These are phyloP conservation scores for Meiosimyza decipiens DNA, from an alignment of 2,888 invertebrate species.

Conservation along the genomic window DNA sequence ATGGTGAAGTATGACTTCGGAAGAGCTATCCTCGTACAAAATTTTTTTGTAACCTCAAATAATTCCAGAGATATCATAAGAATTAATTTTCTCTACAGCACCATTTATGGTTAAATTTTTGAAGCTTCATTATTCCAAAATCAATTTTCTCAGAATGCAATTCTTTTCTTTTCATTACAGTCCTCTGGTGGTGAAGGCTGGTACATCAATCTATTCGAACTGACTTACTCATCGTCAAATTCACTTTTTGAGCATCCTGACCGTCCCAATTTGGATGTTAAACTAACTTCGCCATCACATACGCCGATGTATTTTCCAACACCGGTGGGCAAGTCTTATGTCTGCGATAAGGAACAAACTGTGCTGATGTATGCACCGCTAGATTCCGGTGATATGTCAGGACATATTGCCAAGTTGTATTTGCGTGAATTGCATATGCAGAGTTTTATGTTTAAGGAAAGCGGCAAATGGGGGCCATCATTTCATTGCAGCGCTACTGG, in stretches of 20 bases:
- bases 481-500: conserved; percentile 69
- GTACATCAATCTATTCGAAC: conserved; percentile 83
- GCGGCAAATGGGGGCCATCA: conserved; percentile 70
- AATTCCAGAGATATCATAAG: too few species aligned
- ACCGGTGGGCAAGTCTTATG: conserved; percentile 86
- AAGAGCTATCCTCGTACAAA: too few species aligned
- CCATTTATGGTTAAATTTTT: too few species aligned
- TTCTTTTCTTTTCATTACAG: conserved; percentile 67
- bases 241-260: conserved; percentile 72
- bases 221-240: conserved; percentile 78
- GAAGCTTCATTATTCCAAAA: too few species aligned
- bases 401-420: conserved; percentile 73
- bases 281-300: conserved; percentile 70
- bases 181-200: conserved; percentile 90
- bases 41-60: too few species aligned
- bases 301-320: conserved; percentile 80
- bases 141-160: too few species aligned
- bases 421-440: conserved; percentile 81
- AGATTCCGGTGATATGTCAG: conserved; percentile 65
- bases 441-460: conserved; percentile 88
- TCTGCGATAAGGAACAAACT: conserved; percentile 78
- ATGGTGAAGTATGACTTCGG: too few species aligned
- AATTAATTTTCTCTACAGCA: too few species aligned
- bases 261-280: conserved; percentile 69
- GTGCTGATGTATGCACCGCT: conserved; percentile 73